These are phyloP conservation scores for Tychaedon coryphoeus DNA, from an alignment of 2,113 vertebrate genomes.

Conservation along the genomic window DNA sequence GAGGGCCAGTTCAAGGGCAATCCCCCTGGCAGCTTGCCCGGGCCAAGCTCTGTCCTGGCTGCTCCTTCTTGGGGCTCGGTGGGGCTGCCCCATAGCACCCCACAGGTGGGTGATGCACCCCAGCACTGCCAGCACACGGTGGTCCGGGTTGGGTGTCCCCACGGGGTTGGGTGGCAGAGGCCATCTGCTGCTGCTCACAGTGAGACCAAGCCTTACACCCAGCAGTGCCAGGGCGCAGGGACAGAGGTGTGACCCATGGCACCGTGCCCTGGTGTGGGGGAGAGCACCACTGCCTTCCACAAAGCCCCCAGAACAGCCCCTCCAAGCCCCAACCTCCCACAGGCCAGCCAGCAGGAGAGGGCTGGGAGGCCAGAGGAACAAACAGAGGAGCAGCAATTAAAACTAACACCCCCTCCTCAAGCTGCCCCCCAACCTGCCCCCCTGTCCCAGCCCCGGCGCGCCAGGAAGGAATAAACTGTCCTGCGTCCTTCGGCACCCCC, in stretches of 20 bases:
- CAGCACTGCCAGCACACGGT: accelerated
- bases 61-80: background rate
- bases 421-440: background rate
- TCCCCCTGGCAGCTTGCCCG: background rate
- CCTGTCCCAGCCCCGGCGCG: background rate
- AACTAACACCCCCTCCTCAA: background rate
- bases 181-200: background rate
- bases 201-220: background rate
- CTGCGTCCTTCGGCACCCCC: constrained; percentile 39
- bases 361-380: background rate
- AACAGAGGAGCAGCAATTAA: background rate
- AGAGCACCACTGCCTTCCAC: background rate
- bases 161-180: background rate
- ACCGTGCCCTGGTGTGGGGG: background rate
- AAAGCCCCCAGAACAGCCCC: background rate
- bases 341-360: background rate
- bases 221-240: accelerated
- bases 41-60: background rate
- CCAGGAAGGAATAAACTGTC: constrained; percentile 5
- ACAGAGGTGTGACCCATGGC: background rate
- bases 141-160: background rate
- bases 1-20: background rate
- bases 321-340: background rate
- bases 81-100: background rate
- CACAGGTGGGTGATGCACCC: background rate